Conservation (phyloP, 2,888 invertebrate genomes). For the Thera obeliscata region DNA sequence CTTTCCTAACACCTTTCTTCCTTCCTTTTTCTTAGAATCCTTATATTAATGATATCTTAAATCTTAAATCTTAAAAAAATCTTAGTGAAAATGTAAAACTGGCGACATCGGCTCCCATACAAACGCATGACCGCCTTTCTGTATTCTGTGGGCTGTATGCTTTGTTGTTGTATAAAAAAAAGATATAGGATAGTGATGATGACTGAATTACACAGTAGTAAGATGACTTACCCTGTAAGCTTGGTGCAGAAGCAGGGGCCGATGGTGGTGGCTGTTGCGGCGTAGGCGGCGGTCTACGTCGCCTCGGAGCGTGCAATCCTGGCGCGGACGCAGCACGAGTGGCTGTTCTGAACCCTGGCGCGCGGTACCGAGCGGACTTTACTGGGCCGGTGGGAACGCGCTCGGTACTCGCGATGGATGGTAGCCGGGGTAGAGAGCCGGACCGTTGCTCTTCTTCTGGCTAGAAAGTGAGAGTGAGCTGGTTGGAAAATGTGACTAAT, state of each 20-base stretch:
- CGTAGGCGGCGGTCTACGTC: conserved; percentile 78
- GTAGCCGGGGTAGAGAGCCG: conserved; percentile 91
- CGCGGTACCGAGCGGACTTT: conserved; percentile 94
- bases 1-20: too few relatives aligned
- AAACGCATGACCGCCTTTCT: too few relatives aligned
- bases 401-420: conserved; percentile 76
- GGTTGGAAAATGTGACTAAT: too few relatives aligned
- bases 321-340: conserved; percentile 91
- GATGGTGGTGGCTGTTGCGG: conserved; percentile 72
- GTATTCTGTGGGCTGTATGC: too few relatives aligned
- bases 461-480: conserved; percentile 46
- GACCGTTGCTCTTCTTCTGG: conserved; percentile 86
- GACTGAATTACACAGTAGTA: too few relatives aligned
- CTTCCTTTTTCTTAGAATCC: too few relatives aligned
- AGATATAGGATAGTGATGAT: too few relatives aligned
- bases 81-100: too few relatives aligned
- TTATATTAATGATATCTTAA: too few relatives aligned
- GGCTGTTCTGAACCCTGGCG: conserved; percentile 91
- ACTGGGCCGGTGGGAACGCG: conserved; percentile 86
- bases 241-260: conserved; percentile 75
- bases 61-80: too few relatives aligned
- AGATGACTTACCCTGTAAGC: conserved; percentile 85
- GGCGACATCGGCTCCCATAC: too few relatives aligned
- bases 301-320: conserved; percentile 88
- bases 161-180: too few relatives aligned